phyloP scores from a whole-genome alignment of 2,797 vertebrate genomes.

The Avahi laniger region DNA sequence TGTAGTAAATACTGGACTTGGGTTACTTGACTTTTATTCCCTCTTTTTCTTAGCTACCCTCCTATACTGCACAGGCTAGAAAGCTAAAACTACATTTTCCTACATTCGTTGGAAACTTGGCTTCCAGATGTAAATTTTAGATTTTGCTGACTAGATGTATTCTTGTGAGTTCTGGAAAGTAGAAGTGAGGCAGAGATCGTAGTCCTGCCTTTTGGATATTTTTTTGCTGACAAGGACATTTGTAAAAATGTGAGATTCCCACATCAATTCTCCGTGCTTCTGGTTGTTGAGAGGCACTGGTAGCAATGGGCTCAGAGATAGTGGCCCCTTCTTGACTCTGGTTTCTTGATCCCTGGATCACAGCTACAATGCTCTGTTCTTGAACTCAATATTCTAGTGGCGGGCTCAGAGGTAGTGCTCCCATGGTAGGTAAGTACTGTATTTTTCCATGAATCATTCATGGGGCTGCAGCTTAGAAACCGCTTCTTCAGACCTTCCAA shows the following conservation, averaged over 20 bases:
- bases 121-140: not conserved
- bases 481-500: constrained; percentile 17
- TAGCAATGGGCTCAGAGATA: not conserved
- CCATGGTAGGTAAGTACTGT: not conserved
- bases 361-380: not conserved
- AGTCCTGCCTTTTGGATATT: not conserved
- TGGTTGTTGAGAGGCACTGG: not conserved
- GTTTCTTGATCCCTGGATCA: not conserved
- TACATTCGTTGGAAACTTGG: not conserved
- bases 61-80: not conserved
- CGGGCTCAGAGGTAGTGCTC: not conserved
- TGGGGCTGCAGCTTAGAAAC: not conserved
- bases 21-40: not conserved
- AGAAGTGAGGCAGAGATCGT: not conserved
- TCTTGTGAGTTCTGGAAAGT: not conserved
- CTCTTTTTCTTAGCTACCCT: not conserved
- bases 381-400: not conserved
- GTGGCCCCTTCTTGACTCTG: not conserved
- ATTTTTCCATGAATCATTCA: not conserved
- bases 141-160: not conserved
- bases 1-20: not conserved
- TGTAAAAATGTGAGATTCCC: not conserved
- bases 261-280: not conserved
- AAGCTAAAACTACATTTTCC: not conserved
- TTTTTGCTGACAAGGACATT: not conserved